phyloP scores from a whole-genome alignment of 2,888 invertebrate species.

The Leucophenga montana region DNA sequence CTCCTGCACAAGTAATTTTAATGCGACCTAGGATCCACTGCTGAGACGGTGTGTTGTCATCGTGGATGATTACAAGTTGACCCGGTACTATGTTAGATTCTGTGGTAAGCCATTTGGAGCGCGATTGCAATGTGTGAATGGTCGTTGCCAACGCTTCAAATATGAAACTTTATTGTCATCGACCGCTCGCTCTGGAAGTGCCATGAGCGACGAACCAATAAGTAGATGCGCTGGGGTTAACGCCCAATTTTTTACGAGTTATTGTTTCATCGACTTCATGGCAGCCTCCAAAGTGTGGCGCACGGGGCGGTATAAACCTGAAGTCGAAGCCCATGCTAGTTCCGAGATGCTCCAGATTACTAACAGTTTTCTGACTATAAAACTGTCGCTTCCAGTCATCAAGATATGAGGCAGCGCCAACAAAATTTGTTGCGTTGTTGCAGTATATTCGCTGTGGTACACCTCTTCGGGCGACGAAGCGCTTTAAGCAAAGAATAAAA shows the following conservation, averaged over 20 bases:
- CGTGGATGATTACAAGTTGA: slow-evolving; percentile 38
- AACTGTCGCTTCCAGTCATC: no score
- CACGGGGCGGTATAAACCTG: no score
- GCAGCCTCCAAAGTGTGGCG: no score
- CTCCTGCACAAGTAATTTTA: background rate
- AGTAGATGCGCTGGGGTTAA: background rate
- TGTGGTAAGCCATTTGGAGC: background rate
- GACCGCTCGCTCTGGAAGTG: background rate
- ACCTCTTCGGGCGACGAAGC: no score
- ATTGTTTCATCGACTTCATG: background rate
- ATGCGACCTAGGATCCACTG: slow-evolving; percentile 36
- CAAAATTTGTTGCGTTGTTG: no score
- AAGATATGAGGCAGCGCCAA: no score
- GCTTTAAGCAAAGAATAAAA: no score
- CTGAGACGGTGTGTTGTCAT: slow-evolving; percentile 40
- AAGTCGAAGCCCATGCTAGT: no score
- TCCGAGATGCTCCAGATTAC: no score
- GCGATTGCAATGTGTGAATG: background rate
- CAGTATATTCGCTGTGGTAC: no score
- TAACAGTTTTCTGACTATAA: no score
- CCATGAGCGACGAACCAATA: background rate
- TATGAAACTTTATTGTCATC: background rate
- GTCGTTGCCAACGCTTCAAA: background rate
- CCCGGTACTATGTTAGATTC: slow-evolving; percentile 32
- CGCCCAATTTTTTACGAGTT: background rate